Base-by-base conservation (phyloP, 2,797 vertebrate species). In the Nyctibius grandis region DNA sequence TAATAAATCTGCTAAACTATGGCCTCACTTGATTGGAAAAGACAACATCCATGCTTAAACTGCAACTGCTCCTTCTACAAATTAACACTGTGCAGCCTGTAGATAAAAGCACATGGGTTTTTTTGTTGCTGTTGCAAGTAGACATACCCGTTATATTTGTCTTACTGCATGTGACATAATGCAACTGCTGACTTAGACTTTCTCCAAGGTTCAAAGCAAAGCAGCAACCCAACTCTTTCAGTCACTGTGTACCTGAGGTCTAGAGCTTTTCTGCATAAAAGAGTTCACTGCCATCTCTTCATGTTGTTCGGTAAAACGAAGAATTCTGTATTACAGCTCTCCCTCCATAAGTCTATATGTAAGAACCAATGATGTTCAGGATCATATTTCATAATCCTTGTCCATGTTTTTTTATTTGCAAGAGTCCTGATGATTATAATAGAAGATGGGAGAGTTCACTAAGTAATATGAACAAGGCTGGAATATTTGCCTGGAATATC, bases 121-220 rank as follows among this genome's bases (percentile, higher is more conserved):
- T 63, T 5, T 26, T 44, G 13, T 25, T 45, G 12, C 10, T 36
- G 34, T 6, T 82, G 31, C 9, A 7, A 15, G 18, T 0, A 72
- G 26, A 13, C 45, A 56, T 0, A 45, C 5, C 5, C 6, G 0
- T 57, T 26, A 1, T 2, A 48, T 6, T 68, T 72, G 11, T 29
- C 28, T 38, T 28, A 15, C 51, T 47, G 7, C 9, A 9, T 13
- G 33, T 45, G 42, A 85, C 31, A 65, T 26, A 61, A 6, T 15
- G 9, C 19, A 78, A 14, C 15, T 50, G 34, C 53, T 76, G 42
- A 13, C 31, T n/a, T 14, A 11, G 13, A 7, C 50, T 38, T 15
- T 69, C 53, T 36, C n/a, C 25, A n/a, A 23, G 51, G 34, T 8
- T 7, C 36, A 10, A 42, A 34, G 44, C 0, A 8, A 45, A 40